Evolutionary conservation across 2,888 invertebrate genomes (phyloP).

Genomic region (Campopleginae sp.): DNA sequence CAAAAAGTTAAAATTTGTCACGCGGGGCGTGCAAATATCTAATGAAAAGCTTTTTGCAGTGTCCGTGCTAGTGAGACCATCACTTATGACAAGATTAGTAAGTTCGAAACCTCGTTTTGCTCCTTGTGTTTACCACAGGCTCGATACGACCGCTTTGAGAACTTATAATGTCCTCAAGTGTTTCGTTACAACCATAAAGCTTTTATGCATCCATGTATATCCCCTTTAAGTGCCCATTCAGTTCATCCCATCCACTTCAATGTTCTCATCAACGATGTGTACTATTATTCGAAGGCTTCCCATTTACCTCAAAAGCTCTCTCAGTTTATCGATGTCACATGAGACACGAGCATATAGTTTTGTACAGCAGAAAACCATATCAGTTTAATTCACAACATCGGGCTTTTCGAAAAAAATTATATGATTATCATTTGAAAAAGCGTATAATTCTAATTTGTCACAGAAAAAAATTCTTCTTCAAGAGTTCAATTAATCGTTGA

Average conservation of each 20-base stretch:
- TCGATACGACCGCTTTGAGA: conserved; percentile 34
- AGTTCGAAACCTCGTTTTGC: conserved; percentile 28
- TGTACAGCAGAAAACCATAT: background rate
- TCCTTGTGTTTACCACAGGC: conserved; percentile 31
- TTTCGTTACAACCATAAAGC: conserved; percentile 43
- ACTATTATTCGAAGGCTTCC: background rate
- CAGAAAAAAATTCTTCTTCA: background rate
- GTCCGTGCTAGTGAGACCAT: background rate
- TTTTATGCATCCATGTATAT: conserved; percentile 24
- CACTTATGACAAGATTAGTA: conserved; percentile 1
- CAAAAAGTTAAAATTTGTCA: conserved; percentile 29
- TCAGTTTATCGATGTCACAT: background rate
- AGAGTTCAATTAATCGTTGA: background rate
- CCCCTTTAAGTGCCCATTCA: conserved; percentile 6
- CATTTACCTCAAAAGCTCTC: background rate
- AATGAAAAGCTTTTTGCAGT: conserved; percentile 45
- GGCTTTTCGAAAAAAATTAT: background rate
- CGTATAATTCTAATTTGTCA: background rate
- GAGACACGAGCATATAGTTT: background rate
- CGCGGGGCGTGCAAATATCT: conserved; percentile 27
- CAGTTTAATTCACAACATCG: background rate
- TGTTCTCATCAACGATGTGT: conserved; percentile 5
- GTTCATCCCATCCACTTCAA: background rate
- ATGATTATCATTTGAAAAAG: background rate
- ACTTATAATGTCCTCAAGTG: conserved; percentile 47